Percentiles rank a stretch among this genome's conserved stretches.
Evolutionary conservation across 2,797 vertebrate species (phyloP).

Genomic region (Myripristis jacobus): DNA sequence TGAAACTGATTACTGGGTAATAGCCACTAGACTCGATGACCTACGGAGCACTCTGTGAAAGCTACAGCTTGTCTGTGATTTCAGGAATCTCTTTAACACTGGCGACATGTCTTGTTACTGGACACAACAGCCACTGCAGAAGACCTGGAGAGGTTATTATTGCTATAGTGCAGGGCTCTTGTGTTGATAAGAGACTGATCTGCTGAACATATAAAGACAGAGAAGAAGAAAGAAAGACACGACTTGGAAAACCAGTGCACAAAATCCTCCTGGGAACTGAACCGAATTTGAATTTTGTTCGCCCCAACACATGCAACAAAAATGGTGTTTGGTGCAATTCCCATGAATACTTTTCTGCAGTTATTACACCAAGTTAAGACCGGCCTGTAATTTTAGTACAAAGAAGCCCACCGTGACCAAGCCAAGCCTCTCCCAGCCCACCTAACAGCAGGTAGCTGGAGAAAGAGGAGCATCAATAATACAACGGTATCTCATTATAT

Average conservation of each 20-base stretch:
- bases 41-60: slow-evolving; percentile 6
- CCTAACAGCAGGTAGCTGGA: slow-evolving; percentile 84
- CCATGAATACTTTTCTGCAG: no score
- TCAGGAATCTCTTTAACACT: slow-evolving; percentile 7
- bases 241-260: background rate
- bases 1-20: slow-evolving; percentile 40
- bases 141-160: slow-evolving; percentile 27
- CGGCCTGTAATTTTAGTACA: slow-evolving; percentile 6
- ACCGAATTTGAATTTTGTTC: background rate
- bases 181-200: slow-evolving; percentile 13
- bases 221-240: background rate
- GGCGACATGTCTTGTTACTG: slow-evolving; percentile 24
- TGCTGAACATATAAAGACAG: background rate
- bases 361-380: background rate
- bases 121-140: slow-evolving; percentile 30
- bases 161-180: slow-evolving; percentile 19
- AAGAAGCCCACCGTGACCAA: slow-evolving; percentile 29
- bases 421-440: slow-evolving; percentile 41
- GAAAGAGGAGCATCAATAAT: slow-evolving; percentile 85
- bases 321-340: no score
- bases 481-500: slow-evolving; percentile 80
- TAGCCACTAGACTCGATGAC: slow-evolving; percentile 24
- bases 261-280: background rate
- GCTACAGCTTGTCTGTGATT: slow-evolving; percentile 29
- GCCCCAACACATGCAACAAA: no score